These are phyloP conservation scores for Florisuga fusca DNA, from an alignment of 2,797 vertebrate species.

Conservation along the genomic window DNA sequence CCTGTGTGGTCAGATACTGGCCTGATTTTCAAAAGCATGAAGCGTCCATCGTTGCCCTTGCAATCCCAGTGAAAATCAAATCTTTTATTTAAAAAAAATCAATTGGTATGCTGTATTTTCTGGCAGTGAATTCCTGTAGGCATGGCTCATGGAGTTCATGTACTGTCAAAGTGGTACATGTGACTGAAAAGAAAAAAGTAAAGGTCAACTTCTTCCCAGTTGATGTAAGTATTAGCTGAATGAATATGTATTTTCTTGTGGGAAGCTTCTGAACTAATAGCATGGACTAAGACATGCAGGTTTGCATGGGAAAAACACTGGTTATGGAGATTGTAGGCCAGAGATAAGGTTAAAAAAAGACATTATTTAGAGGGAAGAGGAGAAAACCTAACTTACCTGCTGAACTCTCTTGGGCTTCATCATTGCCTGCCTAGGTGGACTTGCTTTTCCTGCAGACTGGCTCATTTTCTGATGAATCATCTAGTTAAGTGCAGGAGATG, in stretches of 20 bases:
- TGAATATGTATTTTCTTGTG: neutral
- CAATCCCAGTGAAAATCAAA: neutral
- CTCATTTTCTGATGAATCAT: constrained; percentile 49
- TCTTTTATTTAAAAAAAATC: neutral
- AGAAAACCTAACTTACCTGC: neutral
- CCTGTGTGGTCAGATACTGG: rapidly evolving
- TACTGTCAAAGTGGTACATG: neutral
- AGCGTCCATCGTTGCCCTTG: neutral
- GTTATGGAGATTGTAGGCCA: neutral
- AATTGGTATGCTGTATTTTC: neutral
- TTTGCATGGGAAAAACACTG: neutral
- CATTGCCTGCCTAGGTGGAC: neutral
- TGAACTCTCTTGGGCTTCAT: neutral
- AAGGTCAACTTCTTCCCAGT: neutral
- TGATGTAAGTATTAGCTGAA: neutral
- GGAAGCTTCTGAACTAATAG: neutral
- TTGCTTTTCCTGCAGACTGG: neutral
- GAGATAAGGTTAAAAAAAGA: neutral
- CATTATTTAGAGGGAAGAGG: neutral
- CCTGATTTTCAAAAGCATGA: neutral
- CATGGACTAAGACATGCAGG: neutral
- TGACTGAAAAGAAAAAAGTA: neutral
- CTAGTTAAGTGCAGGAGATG: constrained; percentile 15
- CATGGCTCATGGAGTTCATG: neutral
- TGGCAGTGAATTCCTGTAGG: neutral